A percentile compares a stretch with the other conserved stretches of the same genome.
These are phyloP conservation scores for Latheticus oryzae DNA, from an alignment of 2,888 invertebrate species.

Conservation along the genomic window DNA sequence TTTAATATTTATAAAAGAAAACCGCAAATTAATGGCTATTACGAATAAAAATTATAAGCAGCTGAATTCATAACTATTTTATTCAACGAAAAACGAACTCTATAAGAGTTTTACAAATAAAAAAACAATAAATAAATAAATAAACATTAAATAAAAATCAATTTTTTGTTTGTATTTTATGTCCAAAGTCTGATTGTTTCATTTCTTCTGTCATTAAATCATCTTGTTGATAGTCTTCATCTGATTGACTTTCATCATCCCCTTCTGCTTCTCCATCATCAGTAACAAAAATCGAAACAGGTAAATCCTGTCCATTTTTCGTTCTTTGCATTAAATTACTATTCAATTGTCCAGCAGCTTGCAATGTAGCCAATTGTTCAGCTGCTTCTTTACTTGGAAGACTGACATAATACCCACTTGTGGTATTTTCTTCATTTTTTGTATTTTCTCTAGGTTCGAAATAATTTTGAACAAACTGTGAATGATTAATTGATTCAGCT, in stretches of 20 bases:
- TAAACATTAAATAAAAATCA: slow-evolving; percentile 9
- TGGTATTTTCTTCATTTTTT: slow-evolving; percentile 55
- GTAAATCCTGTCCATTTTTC: slow-evolving; percentile 61
- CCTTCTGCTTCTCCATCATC: slow-evolving; percentile 54
- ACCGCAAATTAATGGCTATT: no score
- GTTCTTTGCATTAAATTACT: slow-evolving; percentile 60
- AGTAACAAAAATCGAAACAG: slow-evolving; percentile 69
- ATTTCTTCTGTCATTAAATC: slow-evolving; percentile 22
- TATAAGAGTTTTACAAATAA: no score
- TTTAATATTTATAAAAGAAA: no score
- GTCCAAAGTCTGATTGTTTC: slow-evolving; percentile 20
- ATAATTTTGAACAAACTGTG: slow-evolving; percentile 57
- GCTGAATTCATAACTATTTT: no score
- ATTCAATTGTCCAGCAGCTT: slow-evolving; percentile 69
- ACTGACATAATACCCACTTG: slow-evolving; percentile 68
- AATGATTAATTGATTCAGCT: slow-evolving; percentile 50
- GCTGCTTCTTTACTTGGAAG: slow-evolving; percentile 74
- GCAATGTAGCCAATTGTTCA: slow-evolving; percentile 71
- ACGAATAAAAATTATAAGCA: no score
- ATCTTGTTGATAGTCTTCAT: slow-evolving; percentile 25
- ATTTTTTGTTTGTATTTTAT: slow-evolving; percentile 25
- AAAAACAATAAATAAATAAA: slow-evolving; percentile 19
- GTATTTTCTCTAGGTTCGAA: slow-evolving; percentile 54
- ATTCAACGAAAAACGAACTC: no score
- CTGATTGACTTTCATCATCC: slow-evolving; percentile 51